These are phyloP conservation scores for Siderastrea siderea DNA, from an alignment of 92 coral and sea anemone species.

Conservation along the genomic window DNA sequence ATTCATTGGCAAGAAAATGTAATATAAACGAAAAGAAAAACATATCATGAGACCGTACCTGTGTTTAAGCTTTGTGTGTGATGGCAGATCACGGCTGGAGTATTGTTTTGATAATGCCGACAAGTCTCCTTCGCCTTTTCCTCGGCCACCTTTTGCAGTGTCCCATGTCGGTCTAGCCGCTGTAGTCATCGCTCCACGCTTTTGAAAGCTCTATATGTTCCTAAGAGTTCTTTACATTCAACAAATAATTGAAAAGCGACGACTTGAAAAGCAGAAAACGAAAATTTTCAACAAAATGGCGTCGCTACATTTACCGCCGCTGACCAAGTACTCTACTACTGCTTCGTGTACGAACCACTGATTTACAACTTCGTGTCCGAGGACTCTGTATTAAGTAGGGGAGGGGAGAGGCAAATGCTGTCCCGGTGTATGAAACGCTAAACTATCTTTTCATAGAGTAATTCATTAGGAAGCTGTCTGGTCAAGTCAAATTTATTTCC, in stretches of 20 bases:
- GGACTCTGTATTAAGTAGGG: background rate
- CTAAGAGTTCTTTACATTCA: background rate
- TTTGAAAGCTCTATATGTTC: background rate
- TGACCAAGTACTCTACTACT: background rate
- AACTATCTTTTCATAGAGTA: no score
- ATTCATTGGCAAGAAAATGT: background rate
- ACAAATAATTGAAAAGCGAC: background rate
- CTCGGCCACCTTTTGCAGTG: slow-evolving; percentile 96
- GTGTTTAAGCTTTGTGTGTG: slow-evolving; percentile 97
- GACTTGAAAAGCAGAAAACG: background rate
- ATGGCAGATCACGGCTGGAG: slow-evolving; percentile 97
- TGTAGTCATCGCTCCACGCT: slow-evolving; percentile 80
- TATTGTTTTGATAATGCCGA: slow-evolving; percentile 98
- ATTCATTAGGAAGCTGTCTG: no score
- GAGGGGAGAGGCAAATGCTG: no score
- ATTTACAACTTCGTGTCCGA: background rate
- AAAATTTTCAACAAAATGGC: slow-evolving; percentile 13
- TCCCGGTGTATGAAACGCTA: no score
- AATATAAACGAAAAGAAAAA: background rate
- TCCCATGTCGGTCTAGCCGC: slow-evolving; percentile 99
- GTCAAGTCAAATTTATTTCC: no score
- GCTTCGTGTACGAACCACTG: background rate
- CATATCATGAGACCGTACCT: slow-evolving; percentile 60
- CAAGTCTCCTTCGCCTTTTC: slow-evolving; percentile 96
- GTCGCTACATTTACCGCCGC: slow-evolving; percentile 21